Evolutionary conservation across 1,140 invertebrate species (phyloP).

Genomic region (Probaryconus sp.): DNA sequence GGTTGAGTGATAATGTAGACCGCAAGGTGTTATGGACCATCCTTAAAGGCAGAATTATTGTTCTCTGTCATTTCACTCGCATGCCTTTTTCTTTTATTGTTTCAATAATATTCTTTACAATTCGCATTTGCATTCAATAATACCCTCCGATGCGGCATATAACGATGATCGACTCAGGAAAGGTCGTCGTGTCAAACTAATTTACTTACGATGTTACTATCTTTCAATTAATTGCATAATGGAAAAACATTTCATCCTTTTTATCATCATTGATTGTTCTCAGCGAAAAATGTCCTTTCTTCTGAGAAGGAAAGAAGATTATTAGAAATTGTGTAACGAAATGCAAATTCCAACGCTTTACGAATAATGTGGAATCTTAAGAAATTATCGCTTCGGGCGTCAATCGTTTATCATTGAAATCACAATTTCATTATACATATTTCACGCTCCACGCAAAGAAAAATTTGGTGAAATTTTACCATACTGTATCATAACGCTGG

Average conservation of each 20-base stretch:
- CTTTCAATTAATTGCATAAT: conserved; percentile 38
- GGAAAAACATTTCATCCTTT: conserved; percentile 10
- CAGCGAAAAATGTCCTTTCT: too few relatives aligned
- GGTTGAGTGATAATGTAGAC: conserved; percentile 61
- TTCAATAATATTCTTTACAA: conserved; percentile 53
- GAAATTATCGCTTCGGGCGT: too few relatives aligned
- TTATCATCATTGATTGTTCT: too few relatives aligned
- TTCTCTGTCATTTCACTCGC: conserved; percentile 43
- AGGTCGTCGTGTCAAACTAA: conserved; percentile 54
- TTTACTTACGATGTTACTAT: conserved; percentile 39
- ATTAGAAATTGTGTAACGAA: too few relatives aligned
- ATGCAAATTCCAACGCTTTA: too few relatives aligned
- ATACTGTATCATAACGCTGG: too few relatives aligned
- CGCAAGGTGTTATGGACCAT: conserved; percentile 63
- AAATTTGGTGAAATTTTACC: too few relatives aligned
- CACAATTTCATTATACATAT: too few relatives aligned
- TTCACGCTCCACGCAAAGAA: too few relatives aligned
- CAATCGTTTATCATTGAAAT: too few relatives aligned
- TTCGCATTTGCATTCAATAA: conserved; percentile 59
- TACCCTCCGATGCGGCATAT: conserved; percentile 37
- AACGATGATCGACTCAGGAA: conserved; percentile 52
- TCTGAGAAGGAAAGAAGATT: too few relatives aligned
- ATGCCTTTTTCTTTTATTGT: conserved; percentile 53
- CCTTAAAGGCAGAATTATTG: conserved; percentile 59
- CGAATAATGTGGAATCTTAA: too few relatives aligned